phyloP scores from a whole-genome alignment of 1,140 invertebrate species.

The Camponotus vicinus region DNA sequence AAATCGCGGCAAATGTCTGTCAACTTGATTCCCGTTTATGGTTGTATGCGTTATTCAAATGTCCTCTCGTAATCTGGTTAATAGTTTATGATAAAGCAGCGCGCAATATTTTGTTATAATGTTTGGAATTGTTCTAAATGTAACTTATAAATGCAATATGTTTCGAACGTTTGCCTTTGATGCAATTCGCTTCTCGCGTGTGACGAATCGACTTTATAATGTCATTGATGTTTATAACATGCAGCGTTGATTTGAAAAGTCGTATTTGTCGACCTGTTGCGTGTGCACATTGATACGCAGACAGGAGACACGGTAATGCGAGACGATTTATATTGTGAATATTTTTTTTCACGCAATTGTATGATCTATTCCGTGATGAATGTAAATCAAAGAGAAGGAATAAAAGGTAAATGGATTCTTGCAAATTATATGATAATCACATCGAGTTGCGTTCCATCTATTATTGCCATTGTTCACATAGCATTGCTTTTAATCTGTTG shows the following conservation, averaged over 20 bases:
- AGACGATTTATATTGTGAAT: conserved; percentile 15
- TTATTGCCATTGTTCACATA: conserved; percentile 8
- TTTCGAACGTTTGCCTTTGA: conserved; percentile 1
- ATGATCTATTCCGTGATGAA: not conserved
- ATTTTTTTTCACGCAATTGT: conserved; percentile 39
- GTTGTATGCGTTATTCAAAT: not conserved
- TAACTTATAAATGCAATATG: conserved; percentile 7
- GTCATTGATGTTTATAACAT: conserved; percentile 55
- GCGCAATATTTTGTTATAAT: conserved; percentile 18
- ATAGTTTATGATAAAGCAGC: not conserved
- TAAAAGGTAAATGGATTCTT: conserved; percentile 23
- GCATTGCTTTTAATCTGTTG: not conserved
- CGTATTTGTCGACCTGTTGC: conserved; percentile 52
- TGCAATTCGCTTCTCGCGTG: not conserved
- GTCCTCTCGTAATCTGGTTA: no score
- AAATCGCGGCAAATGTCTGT: not conserved
- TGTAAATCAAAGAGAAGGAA: conserved; percentile 9
- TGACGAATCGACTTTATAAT: conserved; percentile 19
- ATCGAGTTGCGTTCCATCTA: conserved; percentile 3
- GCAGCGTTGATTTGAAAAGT: conserved; percentile 48
- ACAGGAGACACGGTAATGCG: not conserved
- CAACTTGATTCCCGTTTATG: not conserved
- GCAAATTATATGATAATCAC: not conserved
- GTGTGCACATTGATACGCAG: conserved; percentile 3
- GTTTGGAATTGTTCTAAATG: not conserved